Evolutionary conservation across 2,888 invertebrate species (phyloP).

Genomic region (Hirudinaria manillensis): DNA sequence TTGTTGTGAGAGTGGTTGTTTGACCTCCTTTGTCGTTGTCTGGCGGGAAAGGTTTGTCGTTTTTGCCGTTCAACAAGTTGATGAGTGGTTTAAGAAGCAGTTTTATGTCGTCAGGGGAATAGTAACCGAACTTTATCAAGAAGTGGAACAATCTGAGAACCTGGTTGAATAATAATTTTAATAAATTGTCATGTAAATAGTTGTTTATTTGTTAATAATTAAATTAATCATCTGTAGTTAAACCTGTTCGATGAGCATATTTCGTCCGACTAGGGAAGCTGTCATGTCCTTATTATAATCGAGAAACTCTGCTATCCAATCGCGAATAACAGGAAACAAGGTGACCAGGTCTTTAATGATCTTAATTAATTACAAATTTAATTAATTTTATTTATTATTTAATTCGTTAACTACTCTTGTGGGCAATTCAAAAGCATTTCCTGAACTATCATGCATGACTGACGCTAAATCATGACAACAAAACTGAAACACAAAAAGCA

Average conservation of each 20-base stretch:
- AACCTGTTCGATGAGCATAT: conserved; percentile 53
- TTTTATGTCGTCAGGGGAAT: conserved; percentile 43
- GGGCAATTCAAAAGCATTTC: no score
- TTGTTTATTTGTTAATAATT: neutral
- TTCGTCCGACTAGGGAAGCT: conserved; percentile 50
- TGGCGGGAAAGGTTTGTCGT: conserved; percentile 43
- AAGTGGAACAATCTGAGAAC: conserved; percentile 43
- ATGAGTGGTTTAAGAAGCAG: conserved; percentile 42
- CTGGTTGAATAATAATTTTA: conserved; percentile 32
- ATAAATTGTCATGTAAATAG: neutral
- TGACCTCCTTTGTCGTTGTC: conserved; percentile 40
- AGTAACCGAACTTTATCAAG: conserved; percentile 44
- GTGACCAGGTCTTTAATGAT: conserved; percentile 49
- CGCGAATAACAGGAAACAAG: conserved; percentile 51
- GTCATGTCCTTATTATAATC: conserved; percentile 52
- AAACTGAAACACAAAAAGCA: neutral
- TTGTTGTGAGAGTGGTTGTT: neutral
- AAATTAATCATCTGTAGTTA: neutral
- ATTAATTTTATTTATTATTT: neutral
- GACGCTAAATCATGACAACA: neutral
- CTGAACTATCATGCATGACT: neutral
- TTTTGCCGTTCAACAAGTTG: conserved; percentile 43
- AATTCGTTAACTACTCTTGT: neutral
- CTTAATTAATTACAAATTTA: conserved; percentile 29
- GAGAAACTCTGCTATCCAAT: conserved; percentile 53